Evolutionary conservation across 2,113 vertebrate species (phyloP).

Genomic region (Lethenteron camtschaticum): DNA sequence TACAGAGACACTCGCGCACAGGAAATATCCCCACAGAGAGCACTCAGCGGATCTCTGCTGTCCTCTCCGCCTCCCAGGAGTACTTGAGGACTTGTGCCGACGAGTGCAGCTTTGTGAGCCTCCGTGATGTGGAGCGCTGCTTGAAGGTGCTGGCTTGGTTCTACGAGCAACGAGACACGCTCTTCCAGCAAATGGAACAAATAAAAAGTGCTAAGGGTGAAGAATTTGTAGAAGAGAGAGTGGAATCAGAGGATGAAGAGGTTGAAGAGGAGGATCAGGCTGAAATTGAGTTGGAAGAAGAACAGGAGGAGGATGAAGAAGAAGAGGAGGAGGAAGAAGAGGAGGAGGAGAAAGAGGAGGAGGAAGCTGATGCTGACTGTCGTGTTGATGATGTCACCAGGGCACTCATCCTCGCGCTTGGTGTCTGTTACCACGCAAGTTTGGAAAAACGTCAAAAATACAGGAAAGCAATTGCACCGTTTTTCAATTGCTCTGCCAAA

Average conservation of each 20-base stretch:
- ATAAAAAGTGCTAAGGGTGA: neutral
- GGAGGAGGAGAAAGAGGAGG: neutral
- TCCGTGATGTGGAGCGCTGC: conserved; percentile 36
- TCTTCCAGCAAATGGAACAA: conserved; percentile 13
- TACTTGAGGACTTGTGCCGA: conserved; percentile 24
- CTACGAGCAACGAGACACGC: conserved; percentile 17
- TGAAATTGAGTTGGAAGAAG: neutral
- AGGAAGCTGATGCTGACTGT: neutral
- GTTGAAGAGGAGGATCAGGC: neutral
- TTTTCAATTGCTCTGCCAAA: neutral
- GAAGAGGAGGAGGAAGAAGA: neutral
- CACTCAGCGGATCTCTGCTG: conserved; percentile 16
- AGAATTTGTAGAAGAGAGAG: neutral
- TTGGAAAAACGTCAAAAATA: conserved; percentile 44
- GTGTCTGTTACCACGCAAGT: conserved; percentile 37
- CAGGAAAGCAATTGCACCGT: conserved; percentile 27
- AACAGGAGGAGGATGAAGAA: neutral
- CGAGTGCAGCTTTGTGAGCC: conserved; percentile 40
- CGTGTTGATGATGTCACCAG: conserved; percentile 12
- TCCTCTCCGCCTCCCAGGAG: conserved; percentile 27
- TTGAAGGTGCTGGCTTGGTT: conserved; percentile 33
- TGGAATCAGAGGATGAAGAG: neutral
- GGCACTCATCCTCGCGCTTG: conserved; percentile 27
- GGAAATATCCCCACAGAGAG: conserved; percentile 14
- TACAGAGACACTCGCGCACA: conserved; percentile 18